phyloP scores from a whole-genome alignment of 2,113 vertebrate species.

The Hypomesus transpacificus region DNA sequence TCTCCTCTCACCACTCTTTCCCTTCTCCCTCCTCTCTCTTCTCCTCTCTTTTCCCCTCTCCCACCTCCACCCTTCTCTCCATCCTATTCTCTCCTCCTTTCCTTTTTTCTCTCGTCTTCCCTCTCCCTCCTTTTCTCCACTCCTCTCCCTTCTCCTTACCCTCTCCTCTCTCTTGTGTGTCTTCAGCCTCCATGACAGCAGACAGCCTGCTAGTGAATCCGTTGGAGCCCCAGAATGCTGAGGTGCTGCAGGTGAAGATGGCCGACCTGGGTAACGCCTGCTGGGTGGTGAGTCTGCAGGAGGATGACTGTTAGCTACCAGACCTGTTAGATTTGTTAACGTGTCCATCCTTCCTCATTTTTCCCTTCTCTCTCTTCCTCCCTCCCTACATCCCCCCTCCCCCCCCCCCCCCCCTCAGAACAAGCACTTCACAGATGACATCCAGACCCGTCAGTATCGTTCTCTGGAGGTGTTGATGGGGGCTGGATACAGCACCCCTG shows the following conservation, averaged over 20 bases:
- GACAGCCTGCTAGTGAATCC: conserved; percentile 88
- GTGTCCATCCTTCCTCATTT: not conserved
- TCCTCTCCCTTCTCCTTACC: not conserved
- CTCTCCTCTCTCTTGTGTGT: conserved; percentile 2
- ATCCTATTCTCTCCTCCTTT: not conserved
- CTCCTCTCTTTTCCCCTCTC: not conserved
- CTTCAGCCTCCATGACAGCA: conserved; percentile 53
- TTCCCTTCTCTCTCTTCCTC: not conserved
- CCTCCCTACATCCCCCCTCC: conserved; percentile 4
- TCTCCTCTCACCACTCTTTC: not conserved
- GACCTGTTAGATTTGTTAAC: no score
- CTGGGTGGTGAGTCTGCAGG: conserved; percentile 88
- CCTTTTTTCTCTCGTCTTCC: not conserved
- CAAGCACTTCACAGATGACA: conserved; percentile 97
- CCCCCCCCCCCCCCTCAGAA: conserved; percentile 67
- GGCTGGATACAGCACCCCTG: conserved; percentile 89
- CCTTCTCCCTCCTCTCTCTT: not conserved
- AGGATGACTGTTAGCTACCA: no score
- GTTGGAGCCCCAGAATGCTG: conserved; percentile 89
- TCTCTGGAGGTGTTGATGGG: conserved; percentile 93
- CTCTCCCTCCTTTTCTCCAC: not conserved
- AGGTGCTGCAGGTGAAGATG: conserved; percentile 95
- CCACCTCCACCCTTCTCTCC: not conserved
- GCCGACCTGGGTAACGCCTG: conserved; percentile 98
- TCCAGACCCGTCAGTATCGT: conserved; percentile 95